phyloP scores from a whole-genome alignment of 2,888 invertebrate genomes.

The Nemoura dubitans region DNA sequence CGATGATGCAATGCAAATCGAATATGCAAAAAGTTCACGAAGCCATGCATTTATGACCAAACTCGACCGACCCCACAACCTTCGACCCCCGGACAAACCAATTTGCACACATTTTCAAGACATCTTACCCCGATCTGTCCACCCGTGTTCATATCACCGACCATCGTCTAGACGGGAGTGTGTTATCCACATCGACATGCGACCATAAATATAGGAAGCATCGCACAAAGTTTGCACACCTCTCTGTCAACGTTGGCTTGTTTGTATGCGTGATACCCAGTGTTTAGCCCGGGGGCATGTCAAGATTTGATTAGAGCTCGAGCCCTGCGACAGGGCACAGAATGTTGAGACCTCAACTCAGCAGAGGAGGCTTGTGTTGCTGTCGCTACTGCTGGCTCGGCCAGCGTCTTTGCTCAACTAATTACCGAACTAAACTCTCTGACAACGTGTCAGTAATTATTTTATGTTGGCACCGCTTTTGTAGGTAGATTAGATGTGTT shows the following conservation, averaged over 20 bases:
- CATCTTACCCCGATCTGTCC: neutral
- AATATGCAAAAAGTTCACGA: neutral
- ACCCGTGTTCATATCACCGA: neutral
- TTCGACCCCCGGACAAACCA: neutral
- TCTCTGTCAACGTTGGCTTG: neutral
- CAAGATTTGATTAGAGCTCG: neutral
- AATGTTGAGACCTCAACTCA: neutral
- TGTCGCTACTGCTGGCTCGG: neutral
- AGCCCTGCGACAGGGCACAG: neutral
- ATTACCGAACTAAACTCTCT: neutral
- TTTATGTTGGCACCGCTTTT: neutral
- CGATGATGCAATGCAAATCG: neutral
- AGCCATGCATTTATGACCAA: neutral
- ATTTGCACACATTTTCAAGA: neutral
- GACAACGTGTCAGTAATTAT: neutral
- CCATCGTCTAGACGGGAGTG: neutral
- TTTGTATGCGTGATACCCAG: neutral
- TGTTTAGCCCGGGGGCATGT: neutral
- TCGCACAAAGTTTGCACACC: neutral
- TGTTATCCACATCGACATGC: neutral
- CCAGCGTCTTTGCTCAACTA: neutral
- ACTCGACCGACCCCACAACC: neutral
- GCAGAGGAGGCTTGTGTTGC: no score
- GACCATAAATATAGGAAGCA: neutral
- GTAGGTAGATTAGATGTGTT: neutral